phyloP scores from a whole-genome alignment of 2,888 invertebrate genomes.

The Himalopsyche tibetana region DNA sequence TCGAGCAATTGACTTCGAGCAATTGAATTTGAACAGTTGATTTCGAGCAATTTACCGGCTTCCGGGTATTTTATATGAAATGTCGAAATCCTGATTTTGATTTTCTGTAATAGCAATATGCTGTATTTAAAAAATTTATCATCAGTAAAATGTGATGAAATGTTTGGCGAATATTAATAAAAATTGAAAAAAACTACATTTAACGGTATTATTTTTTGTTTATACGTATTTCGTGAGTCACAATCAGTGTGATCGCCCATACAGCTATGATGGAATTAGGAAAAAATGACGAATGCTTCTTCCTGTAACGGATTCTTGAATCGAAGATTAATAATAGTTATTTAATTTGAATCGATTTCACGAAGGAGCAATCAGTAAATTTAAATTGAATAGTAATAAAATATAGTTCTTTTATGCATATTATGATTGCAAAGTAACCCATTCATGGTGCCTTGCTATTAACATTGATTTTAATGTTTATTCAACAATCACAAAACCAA shows the following conservation, averaged over 20 bases:
- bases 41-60: no score
- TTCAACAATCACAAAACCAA: no score
- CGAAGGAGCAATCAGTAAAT: slow-evolving; percentile 11
- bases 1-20: no score
- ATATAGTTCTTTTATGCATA: background rate
- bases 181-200: no score
- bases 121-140: no score
- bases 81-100: no score
- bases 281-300: slow-evolving; percentile 3
- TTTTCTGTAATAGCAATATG: no score
- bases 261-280: background rate
- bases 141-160: no score
- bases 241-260: background rate
- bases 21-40: no score
- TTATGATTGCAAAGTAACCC: background rate
- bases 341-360: slow-evolving; percentile 16
- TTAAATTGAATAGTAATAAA: slow-evolving; percentile 24
- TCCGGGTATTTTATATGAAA: no score
- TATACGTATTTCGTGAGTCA: background rate
- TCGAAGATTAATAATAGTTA: slow-evolving; percentile 9
- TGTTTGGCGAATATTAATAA: no score
- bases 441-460: background rate
- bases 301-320: background rate
- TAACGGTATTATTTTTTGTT: no score
- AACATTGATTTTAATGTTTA: background rate